Evolutionary conservation across 2,113 vertebrate genomes (phyloP).

Genomic region (Gadus macrocephalus): DNA sequence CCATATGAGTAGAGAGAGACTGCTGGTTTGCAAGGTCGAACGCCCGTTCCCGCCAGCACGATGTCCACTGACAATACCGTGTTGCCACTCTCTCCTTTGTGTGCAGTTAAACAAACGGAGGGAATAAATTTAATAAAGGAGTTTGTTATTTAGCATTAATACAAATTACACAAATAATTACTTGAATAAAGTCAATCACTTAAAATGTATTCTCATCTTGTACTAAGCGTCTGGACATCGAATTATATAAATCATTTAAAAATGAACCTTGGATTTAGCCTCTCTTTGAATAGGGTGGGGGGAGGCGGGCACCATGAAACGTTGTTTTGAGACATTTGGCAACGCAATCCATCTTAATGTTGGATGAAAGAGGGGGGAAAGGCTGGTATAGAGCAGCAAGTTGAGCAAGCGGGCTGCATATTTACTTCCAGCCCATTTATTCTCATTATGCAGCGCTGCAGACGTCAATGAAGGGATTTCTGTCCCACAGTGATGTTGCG

Average conservation of each 20-base stretch:
- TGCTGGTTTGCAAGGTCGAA: conserved; percentile 25
- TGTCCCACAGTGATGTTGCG: conserved; percentile 63
- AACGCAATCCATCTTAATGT: conserved; percentile 68
- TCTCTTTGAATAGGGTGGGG: background rate
- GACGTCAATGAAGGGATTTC: conserved; percentile 69
- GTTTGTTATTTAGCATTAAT: too few species aligned
- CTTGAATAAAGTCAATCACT: too few species aligned
- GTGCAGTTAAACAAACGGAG: too few species aligned
- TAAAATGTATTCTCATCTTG: too few species aligned
- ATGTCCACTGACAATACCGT: conserved; percentile 26
- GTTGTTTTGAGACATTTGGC: conserved; percentile 44
- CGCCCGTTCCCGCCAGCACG: conserved; percentile 16
- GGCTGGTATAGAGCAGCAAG: conserved; percentile 54
- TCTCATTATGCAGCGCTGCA: conserved; percentile 73
- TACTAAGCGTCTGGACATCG: too few species aligned
- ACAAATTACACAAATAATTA: too few species aligned
- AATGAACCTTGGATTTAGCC: conserved; percentile 36
- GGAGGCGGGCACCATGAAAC: background rate
- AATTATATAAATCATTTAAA: conserved; percentile 21
- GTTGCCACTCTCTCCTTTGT: too few species aligned
- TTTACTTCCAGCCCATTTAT: conserved; percentile 80
- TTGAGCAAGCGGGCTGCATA: conserved; percentile 67
- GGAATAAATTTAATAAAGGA: too few species aligned
- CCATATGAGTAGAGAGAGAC: conserved; percentile 24
- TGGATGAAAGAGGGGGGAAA: conserved; percentile 60